These are phyloP conservation scores for Lucifuga dentata DNA, from an alignment of 2,113 vertebrate genomes.

Conservation along the genomic window DNA sequence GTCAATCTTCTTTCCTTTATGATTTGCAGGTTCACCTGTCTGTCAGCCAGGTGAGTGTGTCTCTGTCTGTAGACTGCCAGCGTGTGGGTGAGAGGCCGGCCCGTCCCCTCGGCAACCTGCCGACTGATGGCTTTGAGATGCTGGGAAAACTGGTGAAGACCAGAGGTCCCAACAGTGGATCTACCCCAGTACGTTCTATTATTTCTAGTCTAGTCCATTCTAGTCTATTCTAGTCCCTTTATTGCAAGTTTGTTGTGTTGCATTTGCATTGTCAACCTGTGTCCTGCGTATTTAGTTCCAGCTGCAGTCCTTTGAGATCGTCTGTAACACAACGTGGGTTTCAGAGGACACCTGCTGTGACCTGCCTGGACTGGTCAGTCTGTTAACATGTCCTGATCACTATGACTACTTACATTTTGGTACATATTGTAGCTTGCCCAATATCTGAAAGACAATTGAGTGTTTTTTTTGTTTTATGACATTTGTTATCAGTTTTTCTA, in stretches of 20 bases:
- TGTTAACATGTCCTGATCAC: not conserved
- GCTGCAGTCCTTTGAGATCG: constrained; percentile 90
- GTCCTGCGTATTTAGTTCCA: constrained; percentile 83
- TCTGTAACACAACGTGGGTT: constrained; percentile 88
- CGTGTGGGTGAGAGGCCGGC: constrained; percentile 85
- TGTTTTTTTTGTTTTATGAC: no score
- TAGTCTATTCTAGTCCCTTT: not conserved
- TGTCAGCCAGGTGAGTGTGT: constrained; percentile 86
- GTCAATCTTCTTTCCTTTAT: not conserved
- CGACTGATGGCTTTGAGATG: constrained; percentile 87
- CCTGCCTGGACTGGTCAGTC: constrained; percentile 87
- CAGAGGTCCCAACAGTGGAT: constrained; percentile 88
- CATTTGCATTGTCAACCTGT: not conserved
- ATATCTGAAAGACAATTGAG: no score
- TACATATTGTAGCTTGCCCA: no score
- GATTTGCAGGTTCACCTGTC: constrained; percentile 89
- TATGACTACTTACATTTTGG: no score
- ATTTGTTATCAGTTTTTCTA: no score
- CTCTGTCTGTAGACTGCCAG: constrained; percentile 91
- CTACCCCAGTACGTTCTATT: constrained; percentile 79
- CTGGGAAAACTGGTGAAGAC: constrained; percentile 90
- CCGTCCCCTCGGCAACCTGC: constrained; percentile 81
- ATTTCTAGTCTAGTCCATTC: not conserved
- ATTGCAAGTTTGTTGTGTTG: no score
- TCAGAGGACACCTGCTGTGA: constrained; percentile 91